Conservation (phyloP, 2,797 vertebrate genomes). For the Cryptoprocta ferox region DNA sequence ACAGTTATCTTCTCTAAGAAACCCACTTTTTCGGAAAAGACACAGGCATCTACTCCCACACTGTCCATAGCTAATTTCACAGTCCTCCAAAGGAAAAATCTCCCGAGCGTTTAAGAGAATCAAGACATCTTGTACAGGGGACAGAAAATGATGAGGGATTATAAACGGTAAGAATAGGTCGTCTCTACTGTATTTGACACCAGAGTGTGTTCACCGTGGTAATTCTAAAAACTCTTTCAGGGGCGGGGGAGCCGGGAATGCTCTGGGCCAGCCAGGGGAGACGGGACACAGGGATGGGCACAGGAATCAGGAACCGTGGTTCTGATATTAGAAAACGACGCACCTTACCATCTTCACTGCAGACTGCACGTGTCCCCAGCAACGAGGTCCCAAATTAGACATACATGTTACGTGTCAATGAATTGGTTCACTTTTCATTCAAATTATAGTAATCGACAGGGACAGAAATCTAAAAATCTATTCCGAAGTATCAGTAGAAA, state of each 20-base stretch:
- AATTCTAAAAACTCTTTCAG: not conserved
- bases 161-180: not conserved
- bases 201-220: not conserved
- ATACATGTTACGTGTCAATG: not conserved
- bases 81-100: not conserved
- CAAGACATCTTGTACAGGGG: not conserved
- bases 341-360: not conserved
- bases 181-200: not conserved
- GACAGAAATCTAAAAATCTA: constrained; percentile 17
- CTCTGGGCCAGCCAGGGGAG: not conserved
- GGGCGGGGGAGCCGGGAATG: too few species aligned
- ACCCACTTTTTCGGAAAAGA: not conserved
- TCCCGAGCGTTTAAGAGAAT: not conserved
- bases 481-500: not conserved
- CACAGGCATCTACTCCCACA: not conserved
- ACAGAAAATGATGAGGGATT: not conserved
- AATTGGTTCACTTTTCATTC: not conserved
- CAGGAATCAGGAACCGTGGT: not conserved
- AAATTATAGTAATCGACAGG: not conserved
- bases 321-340: not conserved
- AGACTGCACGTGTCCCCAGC: not conserved
- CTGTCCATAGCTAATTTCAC: not conserved
- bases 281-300: not conserved
- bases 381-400: not conserved
- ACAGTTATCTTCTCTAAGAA: not conserved